These are phyloP conservation scores for Microctonus hyperodae DNA, from an alignment of 2,888 invertebrate species.

Conservation along the genomic window DNA sequence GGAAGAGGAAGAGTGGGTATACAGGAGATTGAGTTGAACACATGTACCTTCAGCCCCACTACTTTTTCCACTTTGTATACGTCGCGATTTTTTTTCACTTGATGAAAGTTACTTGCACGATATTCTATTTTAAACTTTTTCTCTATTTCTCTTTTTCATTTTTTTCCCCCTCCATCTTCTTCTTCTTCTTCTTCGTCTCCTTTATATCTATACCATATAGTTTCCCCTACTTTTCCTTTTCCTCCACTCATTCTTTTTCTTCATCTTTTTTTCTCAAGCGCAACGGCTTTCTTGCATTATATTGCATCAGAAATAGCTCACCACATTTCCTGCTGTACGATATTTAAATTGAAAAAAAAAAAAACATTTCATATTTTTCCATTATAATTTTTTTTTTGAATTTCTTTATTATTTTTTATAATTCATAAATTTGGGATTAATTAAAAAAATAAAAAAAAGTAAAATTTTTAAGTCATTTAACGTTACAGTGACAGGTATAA, in stretches of 20 bases:
- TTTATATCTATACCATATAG: neutral
- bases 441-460: neutral
- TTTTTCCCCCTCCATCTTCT: neutral
- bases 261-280: neutral
- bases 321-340: neutral
- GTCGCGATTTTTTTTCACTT: conserved; percentile 8
- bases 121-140: conserved; percentile 21
- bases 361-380: no score
- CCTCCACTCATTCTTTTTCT: neutral
- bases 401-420: no score
- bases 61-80: conserved; percentile 16
- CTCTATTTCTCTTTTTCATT: neutral
- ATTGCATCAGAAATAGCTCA: neutral
- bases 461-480: conserved; percentile 3
- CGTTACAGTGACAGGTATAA: conserved; percentile 24
- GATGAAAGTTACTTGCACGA: conserved; percentile 15
- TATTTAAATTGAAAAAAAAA: no score
- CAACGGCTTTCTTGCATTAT: neutral
- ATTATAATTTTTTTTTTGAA: no score
- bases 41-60: conserved; percentile 9
- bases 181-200: neutral
- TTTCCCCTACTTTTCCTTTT: neutral
- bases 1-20: neutral
- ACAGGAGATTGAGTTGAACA: conserved; percentile 6
- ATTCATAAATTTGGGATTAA: neutral